phyloP scores from a whole-genome alignment of 2,797 vertebrate species.

The Anguilla pacifica region DNA sequence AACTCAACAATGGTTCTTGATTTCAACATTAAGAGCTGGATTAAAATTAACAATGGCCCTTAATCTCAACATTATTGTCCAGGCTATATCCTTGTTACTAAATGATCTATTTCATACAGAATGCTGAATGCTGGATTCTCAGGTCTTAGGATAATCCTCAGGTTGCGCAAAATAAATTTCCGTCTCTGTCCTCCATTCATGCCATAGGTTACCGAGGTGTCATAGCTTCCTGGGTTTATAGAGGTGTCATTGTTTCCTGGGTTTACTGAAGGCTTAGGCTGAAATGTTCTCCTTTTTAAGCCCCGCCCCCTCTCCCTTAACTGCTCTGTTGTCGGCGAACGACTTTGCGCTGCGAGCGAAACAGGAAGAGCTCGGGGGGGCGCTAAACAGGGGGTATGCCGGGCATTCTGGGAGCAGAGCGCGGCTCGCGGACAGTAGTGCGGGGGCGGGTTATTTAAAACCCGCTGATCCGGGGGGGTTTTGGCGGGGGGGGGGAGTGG shows the following conservation, averaged over 20 bases:
- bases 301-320: neutral
- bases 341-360: neutral
- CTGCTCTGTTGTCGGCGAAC: neutral
- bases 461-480: slow-evolving; percentile 20
- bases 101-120: too few species aligned
- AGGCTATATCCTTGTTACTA: too few species aligned
- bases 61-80: too few species aligned
- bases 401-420: neutral
- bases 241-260: neutral
- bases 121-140: too few species aligned
- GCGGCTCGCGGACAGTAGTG: neutral
- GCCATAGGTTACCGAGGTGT: neutral
- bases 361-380: neutral
- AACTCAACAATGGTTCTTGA: too few species aligned
- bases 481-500: slow-evolving; percentile 27
- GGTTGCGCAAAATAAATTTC: too few species aligned
- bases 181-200: too few species aligned
- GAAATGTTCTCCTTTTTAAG: neutral
- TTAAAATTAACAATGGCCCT: too few species aligned
- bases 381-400: neutral
- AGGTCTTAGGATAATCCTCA: too few species aligned
- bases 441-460: slow-evolving; percentile 46
- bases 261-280: neutral
- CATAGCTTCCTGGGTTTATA: neutral
- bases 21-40: too few species aligned